phyloP scores from a whole-genome alignment of 2,888 invertebrate genomes.

The Cetonia aurata region DNA sequence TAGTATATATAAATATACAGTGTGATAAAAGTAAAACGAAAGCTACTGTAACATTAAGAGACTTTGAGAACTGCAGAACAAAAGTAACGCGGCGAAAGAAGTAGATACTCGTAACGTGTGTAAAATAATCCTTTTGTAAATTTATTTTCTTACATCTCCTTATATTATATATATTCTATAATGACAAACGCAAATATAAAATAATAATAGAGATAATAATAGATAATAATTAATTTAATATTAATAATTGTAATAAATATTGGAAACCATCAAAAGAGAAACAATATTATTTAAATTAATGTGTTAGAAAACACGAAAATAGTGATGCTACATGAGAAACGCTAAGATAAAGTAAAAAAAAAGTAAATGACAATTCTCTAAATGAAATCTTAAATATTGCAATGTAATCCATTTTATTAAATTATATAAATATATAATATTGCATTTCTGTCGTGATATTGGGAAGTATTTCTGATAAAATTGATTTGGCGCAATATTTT shows the following conservation, averaged over 20 bases:
- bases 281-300: constrained; percentile 11
- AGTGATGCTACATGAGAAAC: neutral
- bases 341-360: neutral
- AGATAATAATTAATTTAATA: constrained; percentile 34
- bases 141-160: constrained; percentile 40
- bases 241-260: constrained; percentile 27
- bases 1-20: constrained; percentile 27
- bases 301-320: constrained; percentile 6
- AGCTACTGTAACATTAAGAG: constrained; percentile 28
- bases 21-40: constrained; percentile 35
- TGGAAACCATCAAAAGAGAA: constrained; percentile 22
- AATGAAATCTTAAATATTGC: constrained; percentile 12
- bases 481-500: no score
- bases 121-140: constrained; percentile 39
- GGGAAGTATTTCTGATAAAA: no score
- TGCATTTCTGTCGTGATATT: neutral
- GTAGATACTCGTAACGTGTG: constrained; percentile 30
- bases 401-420: constrained; percentile 16
- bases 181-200: constrained; percentile 30
- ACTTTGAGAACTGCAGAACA: constrained; percentile 17
- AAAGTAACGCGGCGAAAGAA: constrained; percentile 7
- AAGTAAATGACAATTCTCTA: neutral
- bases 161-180: constrained; percentile 24
- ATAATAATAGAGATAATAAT: constrained; percentile 30
- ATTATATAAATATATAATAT: constrained; percentile 3